Conservation (phyloP, 2,113 vertebrate species). For the Tachuris rubrigastra region DNA sequence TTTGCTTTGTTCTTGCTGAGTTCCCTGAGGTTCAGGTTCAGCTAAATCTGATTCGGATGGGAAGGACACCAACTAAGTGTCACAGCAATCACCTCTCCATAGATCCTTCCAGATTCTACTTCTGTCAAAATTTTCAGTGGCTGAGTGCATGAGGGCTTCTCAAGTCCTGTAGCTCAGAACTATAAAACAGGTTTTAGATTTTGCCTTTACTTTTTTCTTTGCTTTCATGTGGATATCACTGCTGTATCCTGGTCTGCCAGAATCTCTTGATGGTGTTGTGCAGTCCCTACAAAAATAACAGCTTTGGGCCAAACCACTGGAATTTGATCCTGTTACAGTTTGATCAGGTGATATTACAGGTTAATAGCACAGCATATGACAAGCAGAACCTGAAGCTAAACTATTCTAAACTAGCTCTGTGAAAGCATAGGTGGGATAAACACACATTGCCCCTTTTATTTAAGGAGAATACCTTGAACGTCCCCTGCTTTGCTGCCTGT, state of each 20-base stretch:
- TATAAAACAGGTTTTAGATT: background rate
- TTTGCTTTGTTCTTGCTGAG: background rate
- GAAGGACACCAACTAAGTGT: background rate
- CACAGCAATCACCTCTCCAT: background rate
- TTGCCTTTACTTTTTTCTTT: background rate
- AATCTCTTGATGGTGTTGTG: background rate
- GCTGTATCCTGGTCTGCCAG: background rate
- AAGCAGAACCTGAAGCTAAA: background rate
- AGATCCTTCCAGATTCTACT: background rate
- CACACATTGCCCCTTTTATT: background rate
- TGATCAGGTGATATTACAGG: background rate
- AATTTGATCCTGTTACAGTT: background rate
- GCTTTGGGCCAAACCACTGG: background rate
- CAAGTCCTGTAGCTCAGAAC: background rate
- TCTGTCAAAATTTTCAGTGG: background rate
- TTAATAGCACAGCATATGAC: background rate
- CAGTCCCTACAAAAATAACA: background rate
- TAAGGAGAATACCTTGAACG: background rate
- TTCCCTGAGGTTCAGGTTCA: background rate
- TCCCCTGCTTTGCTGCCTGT: background rate
- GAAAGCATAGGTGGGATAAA: background rate
- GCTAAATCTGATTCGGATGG: background rate
- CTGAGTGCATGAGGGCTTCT: background rate
- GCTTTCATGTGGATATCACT: background rate
- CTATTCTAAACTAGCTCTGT: background rate